Base-by-base conservation (phyloP, 2,113 vertebrate species). In the Gobiocypris rarus region DNA sequence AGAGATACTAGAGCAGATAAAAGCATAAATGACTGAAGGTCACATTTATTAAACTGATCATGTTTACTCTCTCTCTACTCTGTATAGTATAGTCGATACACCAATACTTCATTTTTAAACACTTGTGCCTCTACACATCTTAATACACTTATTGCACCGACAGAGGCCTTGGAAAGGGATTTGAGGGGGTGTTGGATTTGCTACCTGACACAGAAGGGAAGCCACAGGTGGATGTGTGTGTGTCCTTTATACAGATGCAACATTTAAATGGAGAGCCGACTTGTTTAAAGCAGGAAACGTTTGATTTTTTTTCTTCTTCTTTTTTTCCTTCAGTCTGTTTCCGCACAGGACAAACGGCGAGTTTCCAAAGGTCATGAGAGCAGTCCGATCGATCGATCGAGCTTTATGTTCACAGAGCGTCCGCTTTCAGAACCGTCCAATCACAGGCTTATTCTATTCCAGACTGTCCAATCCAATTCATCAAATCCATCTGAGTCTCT, bases 161-260 rank as follows among this genome's bases (percentile, higher is more conserved):
- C 89, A 90, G 91, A 92, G 71, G 88, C 92, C 89, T 90, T 71
- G 93, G 91, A 90, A 92, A 87, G 92, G 89, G 91, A 82, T 92
- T 89, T 82, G 85, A 90, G 88, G 61, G 88, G 90, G 87, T 70
- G 43, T n/a, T 8, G 59, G 67, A 26, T 79, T 79, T 58, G 83
- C 83, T 84, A 84, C 83, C 83, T 56, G 59, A 76, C 77, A 79
- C 76, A 41, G 24, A 81, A 54, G 70, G 31, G 45, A 75, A 81
- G 73, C 31, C 34, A 45, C 54, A 24, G 38, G 89, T 89, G 84
- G 85, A 79, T 63, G 77, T 88, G n/a, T 34, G 22, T 85, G n/a
- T 34, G 22, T 85, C 87, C 84, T 96, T 96, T 97, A 94, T 96
- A 97, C 94, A 97, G 85, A 77, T 90, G 85, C 80, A 22, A 26